phyloP scores from a whole-genome alignment of 2,888 invertebrate genomes.

The Drosophila anceps region DNA sequence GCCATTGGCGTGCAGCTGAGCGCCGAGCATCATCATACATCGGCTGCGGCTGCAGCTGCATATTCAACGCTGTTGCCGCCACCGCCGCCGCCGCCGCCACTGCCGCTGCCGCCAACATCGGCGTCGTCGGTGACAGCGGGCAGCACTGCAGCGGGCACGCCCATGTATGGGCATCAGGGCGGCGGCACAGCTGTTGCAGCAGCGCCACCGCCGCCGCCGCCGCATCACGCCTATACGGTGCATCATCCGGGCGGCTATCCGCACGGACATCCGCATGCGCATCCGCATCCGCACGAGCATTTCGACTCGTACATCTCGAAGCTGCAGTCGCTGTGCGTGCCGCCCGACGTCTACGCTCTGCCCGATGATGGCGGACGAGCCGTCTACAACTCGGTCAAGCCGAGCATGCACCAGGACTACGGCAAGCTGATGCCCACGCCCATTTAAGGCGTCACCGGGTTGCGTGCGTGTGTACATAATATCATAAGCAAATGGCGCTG shows the following conservation, averaged over 20 bases:
- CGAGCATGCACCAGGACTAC: conserved; percentile 94
- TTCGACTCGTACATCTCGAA: conserved; percentile 97
- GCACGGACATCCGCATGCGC: conserved; percentile 76
- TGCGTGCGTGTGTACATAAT: conserved; percentile 13
- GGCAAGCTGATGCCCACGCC: conserved; percentile 93
- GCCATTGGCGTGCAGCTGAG: conserved; percentile 21
- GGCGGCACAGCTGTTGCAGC: conserved; percentile 48
- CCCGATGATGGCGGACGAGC: conserved; percentile 93
- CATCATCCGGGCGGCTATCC: conserved; percentile 84
- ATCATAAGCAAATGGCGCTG: background rate
- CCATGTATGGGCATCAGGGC: conserved; percentile 59
- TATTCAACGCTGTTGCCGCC: conserved; percentile 69
- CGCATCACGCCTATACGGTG: conserved; percentile 83
- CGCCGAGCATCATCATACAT: conserved; percentile 54
- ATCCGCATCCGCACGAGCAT: conserved; percentile 93
- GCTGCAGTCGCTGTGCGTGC: conserved; percentile 95
- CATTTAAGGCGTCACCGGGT: conserved; percentile 87
- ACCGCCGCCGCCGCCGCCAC: conserved; percentile 51
- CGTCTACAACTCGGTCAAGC: conserved; percentile 95
- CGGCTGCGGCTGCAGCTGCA: conserved; percentile 48
- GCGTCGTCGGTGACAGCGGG: background rate
- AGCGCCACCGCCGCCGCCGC: conserved; percentile 71
- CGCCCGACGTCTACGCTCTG: conserved; percentile 91
- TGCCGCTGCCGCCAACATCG: conserved; percentile 35
- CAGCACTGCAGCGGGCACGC: background rate